phyloP scores from a whole-genome alignment of 1,140 invertebrate species.

The Aphis craccivora region DNA sequence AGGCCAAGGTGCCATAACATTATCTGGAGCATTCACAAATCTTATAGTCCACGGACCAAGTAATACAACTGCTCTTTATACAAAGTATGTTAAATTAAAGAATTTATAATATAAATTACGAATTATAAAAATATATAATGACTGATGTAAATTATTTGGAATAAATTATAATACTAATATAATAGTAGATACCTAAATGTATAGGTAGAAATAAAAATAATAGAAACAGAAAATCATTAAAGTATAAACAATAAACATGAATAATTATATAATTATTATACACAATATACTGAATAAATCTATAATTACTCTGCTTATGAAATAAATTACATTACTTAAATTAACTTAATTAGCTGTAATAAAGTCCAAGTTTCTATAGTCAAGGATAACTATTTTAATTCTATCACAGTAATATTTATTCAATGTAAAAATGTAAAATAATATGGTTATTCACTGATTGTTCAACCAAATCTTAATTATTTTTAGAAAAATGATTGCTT shows the following conservation, averaged over 20 bases:
- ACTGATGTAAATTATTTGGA: background rate
- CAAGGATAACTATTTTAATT: too few relatives aligned
- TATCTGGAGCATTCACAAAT: constrained; percentile 65
- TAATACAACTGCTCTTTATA: constrained; percentile 65
- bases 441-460: too few relatives aligned
- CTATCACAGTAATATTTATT: too few relatives aligned
- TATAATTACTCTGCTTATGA: background rate
- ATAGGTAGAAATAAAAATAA: background rate
- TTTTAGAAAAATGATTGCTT: background rate
- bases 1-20: constrained; percentile 64
- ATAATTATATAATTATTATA: background rate
- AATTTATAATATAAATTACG: background rate
- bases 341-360: background rate
- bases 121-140: background rate
- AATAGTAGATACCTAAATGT: background rate
- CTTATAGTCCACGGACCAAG: constrained; percentile 65
- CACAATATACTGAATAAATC: background rate
- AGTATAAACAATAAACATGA: background rate
- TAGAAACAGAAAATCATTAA: background rate
- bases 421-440: too few relatives aligned
- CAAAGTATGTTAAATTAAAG: constrained; percentile 62
- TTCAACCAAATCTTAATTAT: too few relatives aligned
- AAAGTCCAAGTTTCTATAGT: too few relatives aligned
- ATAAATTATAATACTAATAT: background rate
- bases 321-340: background rate